phyloP scores from a whole-genome alignment of 1,140 invertebrate genomes.

The Pseudoatta argentina region DNA sequence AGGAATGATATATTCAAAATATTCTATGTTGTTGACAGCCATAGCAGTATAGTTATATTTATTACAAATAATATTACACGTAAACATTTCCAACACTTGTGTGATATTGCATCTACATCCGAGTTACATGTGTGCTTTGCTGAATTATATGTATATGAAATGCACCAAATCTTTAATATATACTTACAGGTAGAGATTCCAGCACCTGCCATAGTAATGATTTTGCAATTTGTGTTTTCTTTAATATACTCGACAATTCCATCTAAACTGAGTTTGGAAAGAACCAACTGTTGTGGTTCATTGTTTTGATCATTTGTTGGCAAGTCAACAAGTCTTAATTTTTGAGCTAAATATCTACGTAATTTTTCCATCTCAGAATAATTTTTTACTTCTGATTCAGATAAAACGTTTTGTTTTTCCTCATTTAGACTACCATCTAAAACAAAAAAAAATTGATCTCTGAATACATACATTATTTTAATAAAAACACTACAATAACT shows the following conservation, averaged over 20 bases:
- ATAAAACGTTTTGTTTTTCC: slow-evolving; percentile 34
- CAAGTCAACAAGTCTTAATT: slow-evolving; percentile 74
- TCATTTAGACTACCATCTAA: slow-evolving; percentile 58
- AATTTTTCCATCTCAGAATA: slow-evolving; percentile 78
- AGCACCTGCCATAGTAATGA: slow-evolving; percentile 97
- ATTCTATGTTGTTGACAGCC: too few species aligned
- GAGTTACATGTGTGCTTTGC: too few species aligned
- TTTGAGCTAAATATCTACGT: slow-evolving; percentile 78
- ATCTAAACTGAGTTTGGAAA: slow-evolving; percentile 88
- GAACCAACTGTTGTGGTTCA: slow-evolving; percentile 68
- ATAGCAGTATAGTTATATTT: too few species aligned
- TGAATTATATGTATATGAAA: background rate
- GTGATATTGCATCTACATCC: too few species aligned
- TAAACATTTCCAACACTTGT: too few species aligned
- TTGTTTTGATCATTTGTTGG: slow-evolving; percentile 19
- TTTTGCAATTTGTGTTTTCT: slow-evolving; percentile 92
- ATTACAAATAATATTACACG: too few species aligned
- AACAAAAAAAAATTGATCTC: background rate
- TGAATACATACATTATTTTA: background rate
- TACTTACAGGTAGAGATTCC: slow-evolving; percentile 97
- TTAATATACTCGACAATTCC: slow-evolving; percentile 92
- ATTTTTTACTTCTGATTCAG: slow-evolving; percentile 61
- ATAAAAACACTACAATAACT: background rate
- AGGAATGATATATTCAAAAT: too few species aligned
- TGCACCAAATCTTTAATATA: slow-evolving; percentile 28